Evolutionary conservation across 2,888 invertebrate species (phyloP).

Genomic region (Eucera pruinosa): DNA sequence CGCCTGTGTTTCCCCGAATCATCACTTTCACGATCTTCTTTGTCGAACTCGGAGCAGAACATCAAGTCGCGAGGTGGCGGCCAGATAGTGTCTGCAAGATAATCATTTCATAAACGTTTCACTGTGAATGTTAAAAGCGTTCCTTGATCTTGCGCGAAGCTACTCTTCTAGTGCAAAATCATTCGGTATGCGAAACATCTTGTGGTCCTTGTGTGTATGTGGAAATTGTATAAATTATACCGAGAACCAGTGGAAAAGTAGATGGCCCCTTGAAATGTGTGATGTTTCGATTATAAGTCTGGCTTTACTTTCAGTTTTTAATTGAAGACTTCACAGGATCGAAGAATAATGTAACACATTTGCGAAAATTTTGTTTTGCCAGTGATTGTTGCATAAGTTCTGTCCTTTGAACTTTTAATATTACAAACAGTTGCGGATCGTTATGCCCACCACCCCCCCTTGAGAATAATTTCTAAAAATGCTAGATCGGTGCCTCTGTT

Average conservation of each 20-base stretch:
- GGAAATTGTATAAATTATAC: slow-evolving; percentile 4
- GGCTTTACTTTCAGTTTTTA: slow-evolving; percentile 7
- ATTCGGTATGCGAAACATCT: slow-evolving; percentile 25
- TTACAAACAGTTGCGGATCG: no score
- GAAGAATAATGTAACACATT: no score
- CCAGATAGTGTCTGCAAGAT: slow-evolving; percentile 75
- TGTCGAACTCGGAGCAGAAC: slow-evolving; percentile 62
- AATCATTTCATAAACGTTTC: slow-evolving; percentile 29
- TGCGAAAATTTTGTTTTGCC: no score
- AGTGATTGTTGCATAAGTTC: no score
- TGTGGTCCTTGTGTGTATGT: slow-evolving; percentile 24
- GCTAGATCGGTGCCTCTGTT: no score
- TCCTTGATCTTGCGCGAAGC: slow-evolving; percentile 27
- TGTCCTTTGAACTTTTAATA: no score
- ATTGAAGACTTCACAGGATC: no score
- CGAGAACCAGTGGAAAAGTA: not conserved
- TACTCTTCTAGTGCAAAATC: slow-evolving; percentile 26
- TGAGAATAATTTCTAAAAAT: no score
- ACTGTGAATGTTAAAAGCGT: slow-evolving; percentile 14
- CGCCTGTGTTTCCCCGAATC: not conserved
- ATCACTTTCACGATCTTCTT: slow-evolving; percentile 25
- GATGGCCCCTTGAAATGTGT: not conserved
- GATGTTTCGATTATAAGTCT: not conserved
- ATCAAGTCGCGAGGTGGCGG: slow-evolving; percentile 72
- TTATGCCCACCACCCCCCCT: no score